A percentile compares a stretch with the other conserved stretches of the same genome.
phyloP scores from a whole-genome alignment of 1,140 invertebrate species.

The Zaprionus davidi region DNA sequence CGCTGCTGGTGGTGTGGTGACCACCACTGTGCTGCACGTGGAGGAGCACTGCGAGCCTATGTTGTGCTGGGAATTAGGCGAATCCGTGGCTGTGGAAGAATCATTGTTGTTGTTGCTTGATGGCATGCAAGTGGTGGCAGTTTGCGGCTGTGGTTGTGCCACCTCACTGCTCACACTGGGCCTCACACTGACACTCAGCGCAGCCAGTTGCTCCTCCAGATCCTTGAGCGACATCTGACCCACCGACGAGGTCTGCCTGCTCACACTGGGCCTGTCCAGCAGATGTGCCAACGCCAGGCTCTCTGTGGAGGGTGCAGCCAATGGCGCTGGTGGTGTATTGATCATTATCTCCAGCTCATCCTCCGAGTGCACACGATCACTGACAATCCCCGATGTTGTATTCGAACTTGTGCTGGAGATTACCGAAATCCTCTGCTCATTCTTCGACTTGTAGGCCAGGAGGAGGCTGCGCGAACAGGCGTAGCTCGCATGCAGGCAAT shows the following conservation, averaged over 20 bases:
- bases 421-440: slow-evolving; percentile 94
- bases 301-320: slow-evolving; percentile 88
- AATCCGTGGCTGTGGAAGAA: slow-evolving; percentile 75
- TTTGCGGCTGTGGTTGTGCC: not conserved
- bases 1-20: slow-evolving; percentile 86
- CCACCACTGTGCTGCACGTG: slow-evolving; percentile 92
- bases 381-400: slow-evolving; percentile 97
- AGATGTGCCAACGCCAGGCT: slow-evolving; percentile 90
- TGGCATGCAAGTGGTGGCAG: not conserved
- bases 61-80: slow-evolving; percentile 81
- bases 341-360: slow-evolving; percentile 95
- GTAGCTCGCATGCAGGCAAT: slow-evolving; percentile 86
- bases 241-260: slow-evolving; percentile 85
- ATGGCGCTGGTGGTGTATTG: slow-evolving; percentile 87
- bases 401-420: slow-evolving; percentile 96
- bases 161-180: slow-evolving; percentile 58
- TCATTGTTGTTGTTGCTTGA: slow-evolving; percentile 41
- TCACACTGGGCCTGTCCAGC: slow-evolving; percentile 86
- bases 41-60: slow-evolving; percentile 91
- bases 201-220: slow-evolving; percentile 79
- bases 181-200: slow-evolving; percentile 77
- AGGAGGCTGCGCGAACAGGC: slow-evolving; percentile 88
- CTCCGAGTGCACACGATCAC: slow-evolving; percentile 96
- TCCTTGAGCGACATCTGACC: slow-evolving; percentile 84
- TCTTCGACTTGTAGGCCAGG: slow-evolving; percentile 87